Evolutionary conservation across 2,113 vertebrate genomes (phyloP), one percentile per base, ranked within the genome.

Genomic region (Spilogale gracilis): DNA sequence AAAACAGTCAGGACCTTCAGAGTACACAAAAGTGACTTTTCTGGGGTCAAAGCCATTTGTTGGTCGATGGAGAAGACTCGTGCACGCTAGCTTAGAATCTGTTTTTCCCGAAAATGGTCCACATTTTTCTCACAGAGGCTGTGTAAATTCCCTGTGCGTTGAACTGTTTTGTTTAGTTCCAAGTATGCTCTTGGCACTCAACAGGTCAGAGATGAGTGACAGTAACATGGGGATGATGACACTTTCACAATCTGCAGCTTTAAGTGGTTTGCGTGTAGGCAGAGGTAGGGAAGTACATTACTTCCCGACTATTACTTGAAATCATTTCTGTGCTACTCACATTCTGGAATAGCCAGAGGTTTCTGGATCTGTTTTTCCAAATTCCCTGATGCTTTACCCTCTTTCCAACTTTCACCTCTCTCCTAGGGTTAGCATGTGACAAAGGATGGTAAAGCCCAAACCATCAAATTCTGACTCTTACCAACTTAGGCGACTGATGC

Each of bases 401-500:
- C 58, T 54, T 56, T 27, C 12, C 48, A 43, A 81, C n/a, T 73
- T 93, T 61, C 14, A 61, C 20, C 16, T 60, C 9, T 90, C 27
- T 67, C 3, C 65, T 89, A 80, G 88, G 16, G 63, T 78, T 85
- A 91, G 58, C 56, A 82, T 58, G 20, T 84, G 45, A 78, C 48
- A 84, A 73, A 96, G 9, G 9, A 78, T 83, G 80, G 94, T 87
- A 97, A 69, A 96, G 13, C 10, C 21, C 45, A 27, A 56, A 54
- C 69, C 86, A 92, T 95, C 50, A 76, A 67, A 23, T 56, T 56
- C 93, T 94, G 73, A 71, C 84, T 96, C 63, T 89, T 50, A 52
- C 69, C 23, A 87, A 80, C 20, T 97, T 95, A 76, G 82, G 83
- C 10, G 58, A 87, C 30, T n/a, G 8, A 89, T 50, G 9, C 13